phyloP scores from a whole-genome alignment of 2,113 vertebrate species.

The Burhinus bistriatus region DNA sequence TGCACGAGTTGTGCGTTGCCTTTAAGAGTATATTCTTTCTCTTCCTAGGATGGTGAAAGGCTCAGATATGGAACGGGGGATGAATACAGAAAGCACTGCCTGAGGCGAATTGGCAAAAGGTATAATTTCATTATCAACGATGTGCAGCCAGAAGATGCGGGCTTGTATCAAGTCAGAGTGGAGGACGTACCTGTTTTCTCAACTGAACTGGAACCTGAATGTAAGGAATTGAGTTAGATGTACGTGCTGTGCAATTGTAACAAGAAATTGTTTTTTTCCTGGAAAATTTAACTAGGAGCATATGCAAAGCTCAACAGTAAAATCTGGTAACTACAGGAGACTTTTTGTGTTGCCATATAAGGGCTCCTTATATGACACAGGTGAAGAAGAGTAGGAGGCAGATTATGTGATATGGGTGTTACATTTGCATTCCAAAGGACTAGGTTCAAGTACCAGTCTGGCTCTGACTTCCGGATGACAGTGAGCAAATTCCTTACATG shows the following conservation, averaged over 20 bases:
- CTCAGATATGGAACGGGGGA: conserved; percentile 57
- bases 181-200: conserved; percentile 80
- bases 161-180: conserved; percentile 87
- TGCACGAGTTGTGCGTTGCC: background rate
- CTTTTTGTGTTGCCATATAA: background rate
- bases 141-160: conserved; percentile 81
- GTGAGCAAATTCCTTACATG: background rate
- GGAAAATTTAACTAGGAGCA: background rate
- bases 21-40: background rate
- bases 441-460: background rate
- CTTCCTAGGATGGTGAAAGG: conserved; percentile 75
- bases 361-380: background rate
- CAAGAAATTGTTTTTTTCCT: background rate
- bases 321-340: background rate
- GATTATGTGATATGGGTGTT: background rate
- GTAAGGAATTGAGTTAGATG: conserved; percentile 57
- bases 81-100: conserved; percentile 61
- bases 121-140: conserved; percentile 84
- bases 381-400: background rate
- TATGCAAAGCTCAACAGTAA: background rate
- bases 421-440: background rate
- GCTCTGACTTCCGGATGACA: background rate
- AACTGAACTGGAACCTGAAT: conserved; percentile 74
- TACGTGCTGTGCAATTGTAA: background rate
- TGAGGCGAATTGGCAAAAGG: conserved; percentile 67